Evolutionary conservation across 2,797 vertebrate genomes (phyloP), one percentile per base, ranked within the genome.

Genomic region (Rhyacichthys aspro): DNA sequence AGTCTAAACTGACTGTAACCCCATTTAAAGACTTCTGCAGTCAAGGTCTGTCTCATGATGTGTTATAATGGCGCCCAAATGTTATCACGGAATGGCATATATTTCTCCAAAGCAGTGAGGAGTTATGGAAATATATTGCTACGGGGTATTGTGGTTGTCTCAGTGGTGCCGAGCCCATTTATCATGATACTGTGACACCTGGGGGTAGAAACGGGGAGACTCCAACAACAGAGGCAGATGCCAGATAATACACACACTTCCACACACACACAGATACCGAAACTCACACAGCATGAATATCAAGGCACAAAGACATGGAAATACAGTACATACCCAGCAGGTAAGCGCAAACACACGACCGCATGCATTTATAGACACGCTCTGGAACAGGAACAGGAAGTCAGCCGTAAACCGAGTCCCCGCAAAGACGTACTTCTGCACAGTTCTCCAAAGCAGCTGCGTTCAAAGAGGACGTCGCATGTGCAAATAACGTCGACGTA

Each of bases 61-160:
- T 83, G 71, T 69, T 68, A 78, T 86, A 86, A 84, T 86, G 73
- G 68, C 69, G 72, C 77, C 78, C 66, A 67, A 2, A 59, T 86
- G 82, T 83, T 86, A 81, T 87, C 78, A 83, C 78, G 64, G 63
- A 80, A 76, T 63, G 70, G 72, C 78, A 79, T 78, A 79, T 85
- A 88, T 84, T 85, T 76, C 75, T 85, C 69, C 70, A 78, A 81
- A 83, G 83, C 72, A 74, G 72, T 43, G 61, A 81, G 50, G 66
- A 85, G 72, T 86, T 87, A 88, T 89, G 87, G 85, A 87, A 89
- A 89, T 89, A 83, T 84, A 87, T 86, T 86, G 78, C 87, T 85
- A 59, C 70, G 73, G 84, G 86, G 76, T 76, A 82, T 83, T 86
- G 82, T 84, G 81, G 84, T 83, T 85, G 78, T 87, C 83, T 89